Conservation (phyloP, 2,113 vertebrate species). For the Podilymbus podiceps region DNA sequence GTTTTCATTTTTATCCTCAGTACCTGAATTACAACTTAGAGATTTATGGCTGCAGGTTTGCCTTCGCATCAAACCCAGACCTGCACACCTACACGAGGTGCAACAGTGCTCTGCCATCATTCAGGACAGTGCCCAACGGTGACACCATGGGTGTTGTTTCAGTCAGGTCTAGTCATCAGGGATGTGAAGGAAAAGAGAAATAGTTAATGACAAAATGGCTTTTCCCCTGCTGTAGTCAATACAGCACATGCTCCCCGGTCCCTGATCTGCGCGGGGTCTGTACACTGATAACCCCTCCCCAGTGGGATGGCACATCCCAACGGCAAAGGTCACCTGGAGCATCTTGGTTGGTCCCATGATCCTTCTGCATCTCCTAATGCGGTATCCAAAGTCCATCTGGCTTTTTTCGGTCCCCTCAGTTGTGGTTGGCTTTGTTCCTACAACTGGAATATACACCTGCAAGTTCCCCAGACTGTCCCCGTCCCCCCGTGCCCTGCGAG, state of each 20-base stretch:
- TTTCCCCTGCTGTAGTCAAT: neutral
- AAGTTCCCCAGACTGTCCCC: neutral
- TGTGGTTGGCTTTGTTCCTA: neutral
- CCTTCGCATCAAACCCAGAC: neutral
- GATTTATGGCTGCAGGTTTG: neutral
- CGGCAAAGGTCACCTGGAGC: neutral
- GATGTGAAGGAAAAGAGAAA: neutral
- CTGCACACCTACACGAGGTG: neutral
- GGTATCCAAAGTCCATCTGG: neutral
- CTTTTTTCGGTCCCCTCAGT: neutral
- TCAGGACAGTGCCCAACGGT: neutral
- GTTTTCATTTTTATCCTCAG: conserved; percentile 38
- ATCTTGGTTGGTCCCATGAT: neutral
- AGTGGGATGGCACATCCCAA: neutral
- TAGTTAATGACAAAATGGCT: neutral
- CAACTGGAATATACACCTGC: neutral
- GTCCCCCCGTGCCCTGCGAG: neutral
- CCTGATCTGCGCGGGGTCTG: rapidly evolving
- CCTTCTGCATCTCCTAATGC: neutral
- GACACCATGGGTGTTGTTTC: neutral
- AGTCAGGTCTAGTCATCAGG: neutral
- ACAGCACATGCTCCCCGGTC: neutral
- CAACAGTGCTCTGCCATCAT: neutral
- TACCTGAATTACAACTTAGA: conserved; percentile 2
- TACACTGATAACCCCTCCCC: neutral